Evolutionary conservation across 1,140 invertebrate genomes (phyloP), one percentile per base, ranked within the genome.

Genomic region (Aphidius gifuensis): DNA sequence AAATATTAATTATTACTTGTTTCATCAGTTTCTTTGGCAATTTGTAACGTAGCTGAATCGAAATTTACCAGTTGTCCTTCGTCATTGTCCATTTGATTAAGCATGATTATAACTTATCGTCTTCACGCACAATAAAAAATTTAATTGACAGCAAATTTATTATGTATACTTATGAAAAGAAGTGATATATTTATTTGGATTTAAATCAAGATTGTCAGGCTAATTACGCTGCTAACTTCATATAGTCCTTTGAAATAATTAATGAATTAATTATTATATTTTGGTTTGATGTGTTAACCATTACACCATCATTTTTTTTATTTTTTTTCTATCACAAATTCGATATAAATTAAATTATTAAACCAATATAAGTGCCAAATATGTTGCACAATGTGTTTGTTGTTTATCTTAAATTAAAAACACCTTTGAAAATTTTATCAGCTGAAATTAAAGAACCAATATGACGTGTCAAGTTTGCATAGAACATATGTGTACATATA

Each of bases 1-100:
- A 43, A 43, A 43, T n/a, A 55, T 55, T 60, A 16, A 47, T 7
- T 51, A 49, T 42, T 47, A 62, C 43, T 43, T 9, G 42, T 50
- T 43, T 58, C 53, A 40, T 71, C 69, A 8, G 16, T n/a, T 57
- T 71, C 66, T 40, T 72, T 73, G 9, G 69, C 59, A 4, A 77
- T 76, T 64, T 74, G 71, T 43, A 76, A 51, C 5, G 73, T 76
- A n/a, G 71, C 67, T 16, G 46, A 70, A 51, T 75, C 73, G 62
- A 76, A 77, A 67, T 68, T 73, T 61, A 64, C 72, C 32, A 64
- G 59, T 42, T 60, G 69, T 40, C 69, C 73, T 9, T 77, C 75
- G 21, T 76, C 39, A 55, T 55, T 55, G 16, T 55, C 74, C 47
- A 76, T 62, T 39, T 63, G 61, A 63, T 58, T 53, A 45, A 58